Base-by-base conservation (phyloP, 1,140 invertebrate genomes). In the Ctenoplectra terminalis region DNA sequence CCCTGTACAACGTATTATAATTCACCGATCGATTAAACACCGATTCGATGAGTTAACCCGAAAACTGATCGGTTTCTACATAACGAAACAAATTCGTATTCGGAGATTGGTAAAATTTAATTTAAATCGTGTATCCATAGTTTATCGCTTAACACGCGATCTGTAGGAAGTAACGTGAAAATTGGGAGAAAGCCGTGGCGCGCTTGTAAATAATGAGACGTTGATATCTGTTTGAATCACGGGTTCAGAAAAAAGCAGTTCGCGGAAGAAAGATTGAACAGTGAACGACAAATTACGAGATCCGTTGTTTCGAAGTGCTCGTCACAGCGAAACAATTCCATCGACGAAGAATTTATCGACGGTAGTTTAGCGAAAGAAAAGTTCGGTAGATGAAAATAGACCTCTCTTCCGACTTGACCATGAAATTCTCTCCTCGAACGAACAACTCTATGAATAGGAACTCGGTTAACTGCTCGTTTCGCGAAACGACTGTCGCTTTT, bases 371-470 rank as follows among this genome's bases (percentile, higher is more conserved):
- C 1, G 20, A 31, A 26, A 46, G 40, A 61, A 34, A 61, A n/a
- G 9, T 29, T 11, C 5, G 0, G 4, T n/a, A 6, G 56, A 50
- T 74, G 43, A 74, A 74, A 74, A 74, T 50, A 74, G 31, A 58
- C 26, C 26, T 34, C 26, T 50, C 40, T 4, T n/a, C n/a, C 58
- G 17, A 34, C 8, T 63, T 73, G 56, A 50, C 58, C 43, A 63
- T 74, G 43, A 46, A 40, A 63, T 48, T 48, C 40, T 48, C 13
- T 34, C 2, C 34, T 29, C 17, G 48, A 54, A 61, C 1, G 26
- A 61, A 7, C 56, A 17, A 15, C 2, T 34, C 29, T 46, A 46
- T 26, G 58, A 61, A 63, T 61, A 74, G 46, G 13, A 43, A 67
- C 56, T 60, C 5, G 20, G 7, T 34, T 70, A 50, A 71, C n/a